Evolutionary conservation across 2,888 invertebrate genomes (phyloP).

Genomic region (Andrena minutula): DNA sequence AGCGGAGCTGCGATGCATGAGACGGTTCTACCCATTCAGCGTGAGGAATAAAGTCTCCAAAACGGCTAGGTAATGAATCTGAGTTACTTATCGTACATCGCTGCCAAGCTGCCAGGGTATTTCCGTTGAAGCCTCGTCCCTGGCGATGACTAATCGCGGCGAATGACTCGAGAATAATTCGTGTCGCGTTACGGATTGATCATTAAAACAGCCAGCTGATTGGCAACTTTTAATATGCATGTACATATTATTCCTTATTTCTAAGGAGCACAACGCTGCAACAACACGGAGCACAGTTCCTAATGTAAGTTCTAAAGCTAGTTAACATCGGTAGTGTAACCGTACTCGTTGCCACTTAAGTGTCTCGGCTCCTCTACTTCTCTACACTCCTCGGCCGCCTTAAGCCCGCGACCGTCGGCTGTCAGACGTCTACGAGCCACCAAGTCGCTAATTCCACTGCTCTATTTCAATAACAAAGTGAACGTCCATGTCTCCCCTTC

Average conservation of each 20-base stretch:
- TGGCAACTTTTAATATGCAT: not conserved
- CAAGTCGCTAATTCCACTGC: not conserved
- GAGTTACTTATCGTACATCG: slow-evolving; percentile 29
- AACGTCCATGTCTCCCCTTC: not conserved
- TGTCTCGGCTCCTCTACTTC: not conserved
- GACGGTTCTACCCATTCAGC: not conserved
- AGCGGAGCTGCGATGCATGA: not conserved
- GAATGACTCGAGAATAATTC: slow-evolving; percentile 9
- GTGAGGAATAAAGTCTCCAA: not conserved
- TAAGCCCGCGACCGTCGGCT: not conserved
- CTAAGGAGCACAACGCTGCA: not conserved
- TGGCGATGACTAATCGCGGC: slow-evolving; percentile 15
- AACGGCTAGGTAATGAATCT: not conserved
- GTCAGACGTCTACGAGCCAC: not conserved
- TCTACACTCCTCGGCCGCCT: not conserved
- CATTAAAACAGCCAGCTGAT: not conserved
- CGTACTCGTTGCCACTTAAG: not conserved
- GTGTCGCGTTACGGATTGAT: slow-evolving; percentile 15
- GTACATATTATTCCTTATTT: not conserved
- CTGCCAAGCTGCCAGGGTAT: slow-evolving; percentile 20
- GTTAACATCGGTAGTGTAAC: not conserved
- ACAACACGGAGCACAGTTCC: not conserved
- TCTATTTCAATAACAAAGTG: not conserved
- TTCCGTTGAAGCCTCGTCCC: not conserved
- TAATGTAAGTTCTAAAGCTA: slow-evolving; percentile 3